Evolutionary conservation across 64 coral and sea anemone genomes (phyloP).

Genomic region (Montipora capricornis): DNA sequence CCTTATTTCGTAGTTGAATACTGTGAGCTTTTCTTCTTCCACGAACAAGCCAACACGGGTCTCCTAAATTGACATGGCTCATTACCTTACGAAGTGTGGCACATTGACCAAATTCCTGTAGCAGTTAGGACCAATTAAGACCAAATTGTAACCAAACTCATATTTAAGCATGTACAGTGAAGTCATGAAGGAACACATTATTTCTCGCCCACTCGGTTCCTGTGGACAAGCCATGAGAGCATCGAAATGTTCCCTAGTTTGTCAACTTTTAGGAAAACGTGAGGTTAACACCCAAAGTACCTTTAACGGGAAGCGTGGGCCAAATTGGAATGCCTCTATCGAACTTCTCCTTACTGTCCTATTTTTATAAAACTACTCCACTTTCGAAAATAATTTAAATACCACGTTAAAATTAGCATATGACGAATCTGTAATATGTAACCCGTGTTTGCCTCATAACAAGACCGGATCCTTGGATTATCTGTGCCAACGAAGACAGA

Average conservation of each 20-base stretch:
- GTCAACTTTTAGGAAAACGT: too few species aligned
- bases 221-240: neutral
- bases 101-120: neutral
- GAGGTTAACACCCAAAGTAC: neutral
- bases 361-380: neutral
- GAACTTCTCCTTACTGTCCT: neutral
- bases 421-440: neutral
- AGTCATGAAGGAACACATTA: neutral
- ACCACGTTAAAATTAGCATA: neutral
- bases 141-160: neutral
- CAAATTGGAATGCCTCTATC: neutral
- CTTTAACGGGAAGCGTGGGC: neutral
- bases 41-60: neutral
- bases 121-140: slow-evolving; percentile 32
- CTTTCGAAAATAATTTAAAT: neutral
- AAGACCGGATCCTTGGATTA: neutral
- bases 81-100: neutral
- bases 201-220: neutral
- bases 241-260: too few species aligned
- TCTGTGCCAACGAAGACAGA: too few species aligned
- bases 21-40: neutral
- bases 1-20: neutral
- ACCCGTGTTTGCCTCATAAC: neutral
- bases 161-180: neutral
- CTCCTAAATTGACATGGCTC: too few species aligned